Conservation (phyloP, 2,888 invertebrate genomes). For the Coelopa pilipes region DNA sequence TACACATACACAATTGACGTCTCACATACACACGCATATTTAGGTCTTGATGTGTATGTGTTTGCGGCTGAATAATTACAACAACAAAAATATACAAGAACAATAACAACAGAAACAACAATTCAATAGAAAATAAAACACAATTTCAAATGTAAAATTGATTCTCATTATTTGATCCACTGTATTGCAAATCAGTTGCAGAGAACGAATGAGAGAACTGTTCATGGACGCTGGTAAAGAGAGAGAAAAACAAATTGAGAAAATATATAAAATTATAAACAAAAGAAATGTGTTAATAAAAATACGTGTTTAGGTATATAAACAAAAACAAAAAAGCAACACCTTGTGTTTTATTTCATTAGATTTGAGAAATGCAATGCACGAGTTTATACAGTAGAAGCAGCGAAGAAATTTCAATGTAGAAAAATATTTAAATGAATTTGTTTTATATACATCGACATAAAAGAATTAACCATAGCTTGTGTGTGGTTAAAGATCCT, state of each 20-base stretch:
- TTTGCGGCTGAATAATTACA: neutral
- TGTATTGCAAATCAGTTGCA: conserved; percentile 8
- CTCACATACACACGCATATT: neutral
- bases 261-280: conserved; percentile 11
- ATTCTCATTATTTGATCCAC: conserved; percentile 18
- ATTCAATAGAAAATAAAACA: neutral
- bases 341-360: conserved; percentile 6
- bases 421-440: too few species aligned
- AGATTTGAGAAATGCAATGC: too few species aligned
- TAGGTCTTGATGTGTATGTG: neutral
- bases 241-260: neutral
- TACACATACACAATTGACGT: conserved; percentile 1
- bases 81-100: neutral
- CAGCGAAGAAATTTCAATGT: too few species aligned
- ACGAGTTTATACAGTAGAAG: too few species aligned
- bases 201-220: neutral
- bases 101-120: neutral
- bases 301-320: conserved; percentile 64
- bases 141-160: conserved; percentile 22
- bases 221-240: neutral
- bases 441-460: too few species aligned
- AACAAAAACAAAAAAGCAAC: neutral
- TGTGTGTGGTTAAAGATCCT: too few species aligned
- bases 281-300: conserved; percentile 62
- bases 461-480: too few species aligned